Evolutionary conservation across 2,113 vertebrate genomes (phyloP).

Genomic region (Nyctibius bracteatus): DNA sequence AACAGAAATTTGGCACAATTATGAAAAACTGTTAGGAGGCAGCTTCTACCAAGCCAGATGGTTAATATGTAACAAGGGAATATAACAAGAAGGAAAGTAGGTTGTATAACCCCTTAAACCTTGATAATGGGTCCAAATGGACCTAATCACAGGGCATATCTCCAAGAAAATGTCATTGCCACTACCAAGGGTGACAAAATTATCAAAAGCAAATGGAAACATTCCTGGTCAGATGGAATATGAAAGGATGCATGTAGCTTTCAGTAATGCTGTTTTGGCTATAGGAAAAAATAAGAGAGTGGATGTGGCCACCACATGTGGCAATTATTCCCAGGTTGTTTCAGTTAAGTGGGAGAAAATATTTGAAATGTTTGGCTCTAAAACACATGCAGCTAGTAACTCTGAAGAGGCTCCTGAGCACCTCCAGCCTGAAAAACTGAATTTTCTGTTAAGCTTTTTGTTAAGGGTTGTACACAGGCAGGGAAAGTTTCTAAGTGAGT

Average conservation of each 20-base stretch:
- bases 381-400: background rate
- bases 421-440: background rate
- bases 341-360: background rate
- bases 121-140: constrained; percentile 39
- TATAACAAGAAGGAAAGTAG: constrained; percentile 7
- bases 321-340: background rate
- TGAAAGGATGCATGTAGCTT: background rate
- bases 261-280: background rate
- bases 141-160: background rate
- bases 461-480: background rate
- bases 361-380: background rate
- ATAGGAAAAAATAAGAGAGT: background rate
- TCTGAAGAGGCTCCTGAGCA: background rate
- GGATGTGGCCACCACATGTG: background rate
- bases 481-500: background rate
- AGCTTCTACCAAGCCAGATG: constrained; percentile 61
- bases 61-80: constrained; percentile 37
- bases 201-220: background rate
- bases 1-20: constrained; percentile 64
- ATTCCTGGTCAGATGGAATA: background rate
- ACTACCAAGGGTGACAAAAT: background rate
- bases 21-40: constrained; percentile 58
- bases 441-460: background rate
- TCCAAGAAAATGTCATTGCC: constrained; percentile 14
- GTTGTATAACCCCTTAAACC: constrained; percentile 33